Evolutionary conservation across 1,140 invertebrate genomes (phyloP), one percentile per base, ranked within the genome.

Genomic region (Drosophila equinoxialis): DNA sequence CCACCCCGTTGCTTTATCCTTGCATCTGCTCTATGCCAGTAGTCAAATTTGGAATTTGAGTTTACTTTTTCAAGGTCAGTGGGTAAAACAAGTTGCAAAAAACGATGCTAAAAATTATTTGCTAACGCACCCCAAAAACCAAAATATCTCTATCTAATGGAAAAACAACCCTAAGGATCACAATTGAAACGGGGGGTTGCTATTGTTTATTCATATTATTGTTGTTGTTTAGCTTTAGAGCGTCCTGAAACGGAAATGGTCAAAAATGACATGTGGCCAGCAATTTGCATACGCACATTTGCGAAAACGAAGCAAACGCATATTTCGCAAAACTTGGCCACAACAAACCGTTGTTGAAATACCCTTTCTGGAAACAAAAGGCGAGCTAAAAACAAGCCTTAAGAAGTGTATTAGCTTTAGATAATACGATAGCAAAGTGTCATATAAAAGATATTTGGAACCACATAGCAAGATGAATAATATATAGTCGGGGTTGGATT

Each of bases 11-110:
- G 45, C n/a, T 51, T 45, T 51, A 59, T 37, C 58, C 70, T 66
- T 81, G 71, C 81, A 84, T 77, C 77, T 80, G 83, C 79, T 78
- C 79, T 78, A 13, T 64, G 64, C 71, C 17, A 23, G 45, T 51
- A 75, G 64, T 75, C 65, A 87, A 87, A 85, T 77, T 86, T 86
- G 74, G 78, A 82, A 84, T 63, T 63, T 30, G 66, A 71, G 81
- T 90, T 68, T 75, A 73, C 80, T 90, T 59, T 90, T 90, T 90
- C 87, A 90, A 90, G 87, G 87, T 90, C 87, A 90, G 87, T 87
- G 83, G 83, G 87, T 87, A 90, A 86, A 90, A 90, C 87, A 81
- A 89, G 84, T 87, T 83, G 84, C 80, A 68, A 89, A 80, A 30
- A 30, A 30, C 30, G 30, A 79, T 33, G 75, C 76, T 59, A 55